Base-by-base conservation (phyloP, 2,797 vertebrate species). In the Takifugu ocellatus region DNA sequence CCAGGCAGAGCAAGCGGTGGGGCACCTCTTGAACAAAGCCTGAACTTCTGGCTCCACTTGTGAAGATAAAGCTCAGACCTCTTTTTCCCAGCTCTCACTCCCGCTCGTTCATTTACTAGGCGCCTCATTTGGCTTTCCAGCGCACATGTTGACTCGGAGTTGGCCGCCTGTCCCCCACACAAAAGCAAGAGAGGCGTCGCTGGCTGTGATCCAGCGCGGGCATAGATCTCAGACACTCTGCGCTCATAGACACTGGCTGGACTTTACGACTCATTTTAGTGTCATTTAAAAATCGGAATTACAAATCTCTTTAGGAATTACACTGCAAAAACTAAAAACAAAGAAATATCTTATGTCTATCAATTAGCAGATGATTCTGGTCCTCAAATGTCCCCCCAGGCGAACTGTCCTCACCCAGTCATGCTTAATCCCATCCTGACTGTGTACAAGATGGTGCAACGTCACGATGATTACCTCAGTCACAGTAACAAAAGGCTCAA, bases 31-130 rank as follows among this genome's bases (percentile, higher is more conserved):
- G 59, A 27, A 81, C 74, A 85, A 82, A 81, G 77, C 54, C 59
- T 27, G 5, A 69, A 77, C 80, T 76, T 83, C 80, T 86, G 78
- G 75, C 78, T 79, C 69, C 77, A 84, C 84, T 84, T 70, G 80
- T 91, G 92, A 90, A 91, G 90, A 90, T 84, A 88, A 68, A 92
- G 90, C 85, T 82, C 76, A 70, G 56, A 46, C 79, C 84, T 87
- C 90, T 89, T 78, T 79, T 79, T 74, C 81, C 70, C 72, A 54
- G 70, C 74, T 74, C 78, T 61, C 65, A 36, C 65, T 73, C 58
- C 53, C 77, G 64, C 63, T 69, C 68, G 1, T 70, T 70, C 63
- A 56, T 83, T 83, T 82, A 78, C 74, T 39, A 61, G 63, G 65
- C 17, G 74, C 74, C 78, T 82, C 70, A 77, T 64, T 72, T 83